Conservation (phyloP, 2,113 vertebrate genomes). For the Platysternon megacephalum region DNA sequence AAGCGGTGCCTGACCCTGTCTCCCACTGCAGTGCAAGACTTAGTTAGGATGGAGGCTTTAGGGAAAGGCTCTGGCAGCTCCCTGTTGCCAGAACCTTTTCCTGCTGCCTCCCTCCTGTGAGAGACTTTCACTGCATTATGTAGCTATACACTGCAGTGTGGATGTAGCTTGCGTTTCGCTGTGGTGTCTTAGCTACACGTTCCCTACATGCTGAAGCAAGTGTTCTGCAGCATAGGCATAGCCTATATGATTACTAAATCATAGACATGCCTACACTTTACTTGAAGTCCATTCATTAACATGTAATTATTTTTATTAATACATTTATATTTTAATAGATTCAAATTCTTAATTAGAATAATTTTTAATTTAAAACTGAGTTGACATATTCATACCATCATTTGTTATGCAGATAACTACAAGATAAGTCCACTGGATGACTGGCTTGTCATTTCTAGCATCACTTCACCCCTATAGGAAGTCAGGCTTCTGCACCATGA, state of each 20-base stretch:
- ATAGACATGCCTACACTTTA: not conserved
- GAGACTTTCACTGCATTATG: not conserved
- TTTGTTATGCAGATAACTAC: constrained; percentile 34
- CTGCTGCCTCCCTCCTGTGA: not conserved
- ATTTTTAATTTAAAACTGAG: constrained; percentile 25
- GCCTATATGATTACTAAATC: not conserved
- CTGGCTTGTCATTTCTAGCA: constrained; percentile 21
- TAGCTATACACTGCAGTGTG: not conserved
- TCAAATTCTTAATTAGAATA: constrained; percentile 19
- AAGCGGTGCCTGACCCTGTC: not conserved
- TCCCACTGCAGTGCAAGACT: not conserved
- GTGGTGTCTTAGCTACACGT: not conserved
- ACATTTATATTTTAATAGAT: not conserved
- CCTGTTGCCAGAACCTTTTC: not conserved
- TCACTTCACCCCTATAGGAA: constrained; percentile 7
- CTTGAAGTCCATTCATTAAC: not conserved
- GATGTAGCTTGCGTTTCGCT: not conserved
- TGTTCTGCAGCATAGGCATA: not conserved
- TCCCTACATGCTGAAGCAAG: not conserved
- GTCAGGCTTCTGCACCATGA: constrained; percentile 21
- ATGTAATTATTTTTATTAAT: constrained; percentile 2
- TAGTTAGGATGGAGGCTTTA: too few relatives aligned
- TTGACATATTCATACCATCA: not conserved
- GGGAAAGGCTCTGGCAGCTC: not conserved
- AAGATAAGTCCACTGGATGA: constrained; percentile 28